Evolutionary conservation across 2,113 vertebrate species (phyloP), one percentile per base, ranked within the genome.

Genomic region (Takifugu bimaculatus): DNA sequence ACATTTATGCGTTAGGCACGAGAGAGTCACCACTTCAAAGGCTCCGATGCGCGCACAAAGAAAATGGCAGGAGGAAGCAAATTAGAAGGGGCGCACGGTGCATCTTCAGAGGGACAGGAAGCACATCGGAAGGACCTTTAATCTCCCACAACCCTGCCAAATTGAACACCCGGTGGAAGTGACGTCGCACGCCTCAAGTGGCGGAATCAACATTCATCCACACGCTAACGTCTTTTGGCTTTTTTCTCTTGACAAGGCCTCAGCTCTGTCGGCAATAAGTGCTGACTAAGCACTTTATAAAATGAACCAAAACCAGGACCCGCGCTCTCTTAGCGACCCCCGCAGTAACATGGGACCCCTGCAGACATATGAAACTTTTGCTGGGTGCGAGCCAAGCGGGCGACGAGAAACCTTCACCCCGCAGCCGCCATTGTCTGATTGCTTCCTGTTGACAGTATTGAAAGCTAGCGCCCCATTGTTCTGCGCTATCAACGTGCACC

Each of bases 11-110:
- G 60, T 57, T 55, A 45, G 60, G 57, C 56, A 43, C 44, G 39
- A 45, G 64, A 57, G 68, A 45, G 53, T 54, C 25, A n/a, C 72
- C 56, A 84, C 85, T 81, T 85, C 83, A 87, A 88, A 86, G 85
- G 49, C 58, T 28, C 25, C 63, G 57, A 39, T 58, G 48, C 60
- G 50, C 10, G 52, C 70, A 75, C 76, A 72, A 72, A 84, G 69
- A 63, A 77, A 85, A 78, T 79, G 65, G 76, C 70, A 81, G 68
- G 68, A 66, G 69, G 75, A 75, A 70, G 74, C 26, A 83, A 85
- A 87, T 85, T 88, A 84, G 64, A 84, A 85, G 83, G 79, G 54
- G 70, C 50, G 49, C 74, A 63, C 20, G 71, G 72, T 5, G 67
- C 72, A 54, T 77, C 73, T 77, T 77, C 64, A 68, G 72, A 81